Conservation (phyloP, 1,140 invertebrate species). For the Oedothorax gibbosus region DNA sequence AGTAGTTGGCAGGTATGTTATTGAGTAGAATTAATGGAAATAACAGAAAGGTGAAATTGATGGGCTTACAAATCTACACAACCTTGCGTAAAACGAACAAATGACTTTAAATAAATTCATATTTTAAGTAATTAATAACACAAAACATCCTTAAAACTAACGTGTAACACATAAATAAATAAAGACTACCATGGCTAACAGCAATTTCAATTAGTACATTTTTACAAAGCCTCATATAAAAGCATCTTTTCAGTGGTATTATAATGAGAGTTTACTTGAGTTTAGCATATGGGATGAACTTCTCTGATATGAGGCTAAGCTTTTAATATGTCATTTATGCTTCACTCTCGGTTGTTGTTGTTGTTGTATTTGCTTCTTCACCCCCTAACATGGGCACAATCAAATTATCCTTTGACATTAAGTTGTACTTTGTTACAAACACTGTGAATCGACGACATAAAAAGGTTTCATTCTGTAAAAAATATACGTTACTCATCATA, state of each 20-base stretch:
- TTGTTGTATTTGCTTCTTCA: constrained; percentile 27
- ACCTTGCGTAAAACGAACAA: too few relatives aligned
- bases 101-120: too few relatives aligned
- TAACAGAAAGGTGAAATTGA: too few relatives aligned
- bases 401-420: constrained; percentile 98
- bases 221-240: constrained; percentile 10
- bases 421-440: constrained; percentile 98
- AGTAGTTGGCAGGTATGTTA: too few relatives aligned
- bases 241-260: constrained; percentile 9
- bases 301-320: constrained; percentile 50
- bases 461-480: constrained; percentile 84
- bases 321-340: constrained; percentile 48
- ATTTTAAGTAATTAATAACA: too few relatives aligned
- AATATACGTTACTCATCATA: neutral
- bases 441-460: constrained; percentile 96
- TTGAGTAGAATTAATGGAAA: too few relatives aligned
- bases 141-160: neutral
- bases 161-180: constrained; percentile 6
- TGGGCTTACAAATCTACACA: too few relatives aligned
- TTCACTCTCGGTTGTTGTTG: constrained; percentile 62
- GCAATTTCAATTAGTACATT: constrained; percentile 25
- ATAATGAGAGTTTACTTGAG: neutral
- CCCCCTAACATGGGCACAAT: constrained; percentile 93
- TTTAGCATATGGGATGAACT: constrained; percentile 10
- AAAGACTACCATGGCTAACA: constrained; percentile 1